phyloP scores from a whole-genome alignment of 2,888 invertebrate species.

The Eupithecia insigniata region DNA sequence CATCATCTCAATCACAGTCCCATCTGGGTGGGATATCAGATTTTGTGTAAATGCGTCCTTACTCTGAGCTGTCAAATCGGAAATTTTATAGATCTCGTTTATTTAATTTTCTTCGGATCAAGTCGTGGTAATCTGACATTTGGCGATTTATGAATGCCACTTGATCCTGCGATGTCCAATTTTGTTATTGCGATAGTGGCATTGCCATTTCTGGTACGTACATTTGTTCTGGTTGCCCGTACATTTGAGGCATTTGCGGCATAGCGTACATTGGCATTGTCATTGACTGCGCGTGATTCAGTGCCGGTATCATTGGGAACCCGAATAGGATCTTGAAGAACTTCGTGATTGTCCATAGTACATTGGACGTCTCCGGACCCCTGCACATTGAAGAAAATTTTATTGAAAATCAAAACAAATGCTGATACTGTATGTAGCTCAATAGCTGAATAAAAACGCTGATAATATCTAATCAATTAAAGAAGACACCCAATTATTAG shows the following conservation, averaged over 20 bases:
- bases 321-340: slow-evolving; percentile 81
- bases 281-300: slow-evolving; percentile 72
- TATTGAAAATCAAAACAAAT: slow-evolving; percentile 28
- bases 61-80: slow-evolving; percentile 27
- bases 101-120: slow-evolving; percentile 62
- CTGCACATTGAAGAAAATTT: slow-evolving; percentile 61
- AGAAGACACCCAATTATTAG: neutral
- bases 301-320: slow-evolving; percentile 70
- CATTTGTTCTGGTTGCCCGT: slow-evolving; percentile 70
- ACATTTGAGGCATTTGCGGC: slow-evolving; percentile 77
- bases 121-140: slow-evolving; percentile 81
- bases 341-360: slow-evolving; percentile 82
- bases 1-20: neutral
- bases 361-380: slow-evolving; percentile 83
- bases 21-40: neutral
- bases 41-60: slow-evolving; percentile 16
- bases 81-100: slow-evolving; percentile 39
- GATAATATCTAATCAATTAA: slow-evolving; percentile 3
- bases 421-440: slow-evolving; percentile 8
- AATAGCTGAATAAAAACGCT: slow-evolving; percentile 2
- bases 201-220: slow-evolving; percentile 60
- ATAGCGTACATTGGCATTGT: slow-evolving; percentile 78
- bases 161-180: slow-evolving; percentile 79
- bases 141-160: slow-evolving; percentile 71
- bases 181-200: slow-evolving; percentile 67